Conservation (phyloP, 2,888 invertebrate species). For the Cyclophora albipunctata region DNA sequence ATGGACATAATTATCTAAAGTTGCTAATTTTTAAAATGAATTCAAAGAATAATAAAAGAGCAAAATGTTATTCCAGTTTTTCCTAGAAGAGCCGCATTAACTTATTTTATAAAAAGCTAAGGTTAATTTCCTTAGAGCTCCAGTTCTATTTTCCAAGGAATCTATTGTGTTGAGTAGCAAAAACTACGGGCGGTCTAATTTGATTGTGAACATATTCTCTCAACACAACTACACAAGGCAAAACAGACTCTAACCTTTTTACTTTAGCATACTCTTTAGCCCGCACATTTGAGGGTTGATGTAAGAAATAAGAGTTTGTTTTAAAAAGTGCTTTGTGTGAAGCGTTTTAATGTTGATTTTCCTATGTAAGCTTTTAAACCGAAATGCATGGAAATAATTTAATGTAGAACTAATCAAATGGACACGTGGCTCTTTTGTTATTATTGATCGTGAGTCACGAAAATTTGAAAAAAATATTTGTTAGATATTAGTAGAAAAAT, state of each 20-base stretch:
- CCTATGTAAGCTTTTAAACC: no score
- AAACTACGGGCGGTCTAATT: slow-evolving; percentile 68
- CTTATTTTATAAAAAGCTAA: slow-evolving; percentile 21
- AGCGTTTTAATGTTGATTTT: no score
- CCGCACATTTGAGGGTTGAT: no score
- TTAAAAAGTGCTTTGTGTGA: no score
- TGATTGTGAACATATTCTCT: slow-evolving; percentile 38
- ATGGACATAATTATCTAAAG: no score
- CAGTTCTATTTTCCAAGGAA: slow-evolving; percentile 41
- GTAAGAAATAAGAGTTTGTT: no score
- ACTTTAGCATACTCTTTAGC: no score
- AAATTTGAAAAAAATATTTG: no score
- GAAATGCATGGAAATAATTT: slow-evolving; percentile 29
- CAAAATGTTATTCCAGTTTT: slow-evolving; percentile 4
- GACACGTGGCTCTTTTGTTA: slow-evolving; percentile 41
- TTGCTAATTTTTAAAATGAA: no score
- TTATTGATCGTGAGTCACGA: no score
- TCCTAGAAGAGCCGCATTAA: slow-evolving; percentile 17
- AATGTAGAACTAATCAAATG: slow-evolving; percentile 56
- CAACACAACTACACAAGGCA: not conserved
- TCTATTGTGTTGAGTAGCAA: slow-evolving; percentile 64
- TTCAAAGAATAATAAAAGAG: no score
- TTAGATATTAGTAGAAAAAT: no score
- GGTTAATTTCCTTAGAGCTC: slow-evolving; percentile 41
- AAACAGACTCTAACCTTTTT: not conserved